A percentile compares a stretch with the other conserved stretches of the same genome.
These are phyloP conservation scores for Catostylus mosaicus DNA, from an alignment of 30 jellyfish, hydroid and myxozoan genomes.

Conservation along the genomic window DNA sequence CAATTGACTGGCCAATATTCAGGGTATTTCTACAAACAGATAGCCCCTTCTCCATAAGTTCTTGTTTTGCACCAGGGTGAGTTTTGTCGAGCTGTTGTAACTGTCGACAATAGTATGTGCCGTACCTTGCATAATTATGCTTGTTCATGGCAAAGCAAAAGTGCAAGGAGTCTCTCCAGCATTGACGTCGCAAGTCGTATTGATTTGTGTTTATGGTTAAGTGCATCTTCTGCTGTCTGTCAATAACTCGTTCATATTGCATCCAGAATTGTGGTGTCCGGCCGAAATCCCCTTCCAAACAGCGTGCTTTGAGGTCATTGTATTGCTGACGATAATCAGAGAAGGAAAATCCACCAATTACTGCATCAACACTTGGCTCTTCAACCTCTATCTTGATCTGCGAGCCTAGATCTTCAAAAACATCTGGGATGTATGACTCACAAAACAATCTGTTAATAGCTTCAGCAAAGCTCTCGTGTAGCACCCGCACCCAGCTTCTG, in stretches of 20 bases:
- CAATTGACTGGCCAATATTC: no score
- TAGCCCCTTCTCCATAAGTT: no score
- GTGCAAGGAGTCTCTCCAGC: no score
- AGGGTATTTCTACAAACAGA: no score
- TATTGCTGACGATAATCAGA: neutral
- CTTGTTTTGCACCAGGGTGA: no score
- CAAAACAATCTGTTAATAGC: conserved; percentile 43
- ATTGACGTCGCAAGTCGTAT: no score
- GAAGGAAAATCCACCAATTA: conserved; percentile 7
- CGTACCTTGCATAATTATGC: no score
- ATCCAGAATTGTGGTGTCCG: conserved; percentile 49
- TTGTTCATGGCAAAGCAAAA: no score
- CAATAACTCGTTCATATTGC: conserved; percentile 18
- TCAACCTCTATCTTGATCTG: neutral
- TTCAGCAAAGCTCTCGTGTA: conserved; percentile 44
- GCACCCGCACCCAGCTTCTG: conserved; percentile 49
- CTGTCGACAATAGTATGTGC: no score
- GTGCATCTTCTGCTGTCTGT: conserved; percentile 32
- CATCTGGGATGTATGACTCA: conserved; percentile 31
- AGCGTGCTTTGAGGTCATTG: neutral
- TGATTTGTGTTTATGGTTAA: no score
- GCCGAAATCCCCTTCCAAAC: conserved; percentile 37
- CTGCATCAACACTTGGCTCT: neutral
- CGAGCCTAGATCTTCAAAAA: neutral
- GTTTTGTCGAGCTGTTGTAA: no score